phyloP scores from a whole-genome alignment of 2,888 invertebrate species.

The Phortica okadai region DNA sequence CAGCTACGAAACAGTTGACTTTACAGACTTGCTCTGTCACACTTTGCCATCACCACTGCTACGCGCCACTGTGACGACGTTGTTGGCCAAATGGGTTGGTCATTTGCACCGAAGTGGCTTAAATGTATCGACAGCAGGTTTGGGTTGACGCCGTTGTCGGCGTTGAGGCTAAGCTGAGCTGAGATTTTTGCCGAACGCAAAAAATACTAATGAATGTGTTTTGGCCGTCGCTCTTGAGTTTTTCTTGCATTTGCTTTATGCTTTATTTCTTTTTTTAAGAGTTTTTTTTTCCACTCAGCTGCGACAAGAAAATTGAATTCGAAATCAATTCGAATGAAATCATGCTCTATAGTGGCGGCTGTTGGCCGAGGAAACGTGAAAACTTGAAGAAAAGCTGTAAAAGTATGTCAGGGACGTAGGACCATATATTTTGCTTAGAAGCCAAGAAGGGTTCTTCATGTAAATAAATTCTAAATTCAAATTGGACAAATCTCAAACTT shows the following conservation, averaged over 20 bases:
- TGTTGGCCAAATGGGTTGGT: constrained; percentile 28
- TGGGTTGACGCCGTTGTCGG: not conserved
- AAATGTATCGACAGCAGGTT: not conserved
- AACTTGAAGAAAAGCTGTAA: constrained; percentile 4
- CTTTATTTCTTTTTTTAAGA: constrained; percentile 39
- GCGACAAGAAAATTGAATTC: constrained; percentile 42
- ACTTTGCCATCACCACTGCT: not conserved
- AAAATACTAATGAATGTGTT: constrained; percentile 35
- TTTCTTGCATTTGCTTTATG: constrained; percentile 4
- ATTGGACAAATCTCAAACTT: no score
- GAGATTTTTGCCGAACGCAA: not conserved
- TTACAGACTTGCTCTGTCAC: not conserved
- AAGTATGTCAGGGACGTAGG: not conserved
- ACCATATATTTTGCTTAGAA: not conserved
- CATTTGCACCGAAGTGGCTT: constrained; percentile 17
- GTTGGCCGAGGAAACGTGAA: not conserved
- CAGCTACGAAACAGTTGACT: not conserved
- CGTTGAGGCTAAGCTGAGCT: not conserved
- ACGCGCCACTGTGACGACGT: constrained; percentile 21
- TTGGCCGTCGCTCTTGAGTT: constrained; percentile 8
- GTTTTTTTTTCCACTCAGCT: constrained; percentile 10
- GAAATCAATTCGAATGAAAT: constrained; percentile 50
- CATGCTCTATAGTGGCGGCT: constrained; percentile 36
- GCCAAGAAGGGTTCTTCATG: not conserved
- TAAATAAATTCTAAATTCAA: no score